Evolutionary conservation across 2,888 invertebrate genomes (phyloP), one percentile per base, ranked within the genome.

Genomic region (Synergus japonicus): DNA sequence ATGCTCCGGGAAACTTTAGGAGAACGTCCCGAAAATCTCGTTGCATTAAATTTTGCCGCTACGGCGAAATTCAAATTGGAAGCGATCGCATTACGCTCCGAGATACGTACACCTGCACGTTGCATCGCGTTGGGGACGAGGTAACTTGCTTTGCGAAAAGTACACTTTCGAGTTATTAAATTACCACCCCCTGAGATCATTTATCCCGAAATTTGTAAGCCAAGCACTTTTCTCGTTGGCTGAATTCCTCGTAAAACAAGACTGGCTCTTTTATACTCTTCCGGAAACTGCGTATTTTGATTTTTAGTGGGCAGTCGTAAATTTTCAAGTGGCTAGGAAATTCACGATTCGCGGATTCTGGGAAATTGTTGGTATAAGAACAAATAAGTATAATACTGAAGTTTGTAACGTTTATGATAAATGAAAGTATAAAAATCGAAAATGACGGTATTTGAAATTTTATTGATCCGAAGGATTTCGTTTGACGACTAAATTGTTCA

Each of bases 31-130:
- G 60, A 78, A 80, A 81, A 80, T 81, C 78, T 76, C 29, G 60
- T 49, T 77, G 63, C 81, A 79, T 83, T 79, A 83, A 79, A 81
- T 81, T 82, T 78, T 67, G 58, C 66, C 76, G 79, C 64, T 58
- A 76, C 18, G 76, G 60, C 73, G 29, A 66, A 82, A 79, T 80
- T 54, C 76, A 81, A 83, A 81, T 82, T 82, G 73, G 58, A 78
- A 41, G 76, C 66, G 80, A 81, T 81, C 76, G 44, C 76, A 79
- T 83, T 81, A 78, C 77, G 81, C 81, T 79, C 79, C 65, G 58
- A 73, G 78, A 80, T 82, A 78, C 67, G 76, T 67, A 79, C 66
- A 67, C 60, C 77, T 54, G 37, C 4, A 73, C 54, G 13, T 37
- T 37, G 37, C 37, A 37, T 37, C 37, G 37, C 37, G 5, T 78